Conservation (phyloP, 2,797 vertebrate genomes). For the Sparus aurata region DNA sequence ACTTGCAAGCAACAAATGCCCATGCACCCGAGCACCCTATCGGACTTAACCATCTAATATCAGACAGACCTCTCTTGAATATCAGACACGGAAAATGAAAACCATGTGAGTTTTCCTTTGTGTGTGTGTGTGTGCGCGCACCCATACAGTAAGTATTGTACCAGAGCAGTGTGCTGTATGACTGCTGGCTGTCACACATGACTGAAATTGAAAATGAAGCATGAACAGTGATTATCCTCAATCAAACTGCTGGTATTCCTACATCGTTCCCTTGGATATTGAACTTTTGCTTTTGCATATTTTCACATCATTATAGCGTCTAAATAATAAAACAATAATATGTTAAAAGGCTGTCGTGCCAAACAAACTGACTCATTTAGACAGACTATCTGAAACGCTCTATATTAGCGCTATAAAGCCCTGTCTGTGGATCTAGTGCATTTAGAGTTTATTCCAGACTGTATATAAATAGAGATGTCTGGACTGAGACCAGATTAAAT, state of each 20-base stretch:
- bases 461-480: neutral
- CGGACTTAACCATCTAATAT: too few species aligned
- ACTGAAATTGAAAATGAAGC: constrained; percentile 66
- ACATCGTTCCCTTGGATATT: neutral
- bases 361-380: constrained; percentile 8
- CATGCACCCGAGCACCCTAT: too few species aligned
- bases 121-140: neutral
- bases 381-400: neutral
- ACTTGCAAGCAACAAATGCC: too few species aligned
- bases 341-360: neutral
- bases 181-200: constrained; percentile 49
- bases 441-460: neutral
- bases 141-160: constrained; percentile 2
- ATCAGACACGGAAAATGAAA: too few species aligned
- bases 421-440: neutral
- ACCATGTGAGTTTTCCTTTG: neutral
- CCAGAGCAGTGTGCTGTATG: constrained; percentile 16
- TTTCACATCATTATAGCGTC: constrained; percentile 11
- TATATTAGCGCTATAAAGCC: too few species aligned
- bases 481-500: constrained; percentile 1
- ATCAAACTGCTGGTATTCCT: constrained; percentile 39
- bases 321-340: constrained; percentile 11
- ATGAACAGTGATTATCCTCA: constrained; percentile 65
- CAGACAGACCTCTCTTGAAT: too few species aligned
- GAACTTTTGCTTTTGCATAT: constrained; percentile 19